Evolutionary conservation across 1,140 invertebrate genomes (phyloP).

Genomic region (Lepidurus apus): DNA sequence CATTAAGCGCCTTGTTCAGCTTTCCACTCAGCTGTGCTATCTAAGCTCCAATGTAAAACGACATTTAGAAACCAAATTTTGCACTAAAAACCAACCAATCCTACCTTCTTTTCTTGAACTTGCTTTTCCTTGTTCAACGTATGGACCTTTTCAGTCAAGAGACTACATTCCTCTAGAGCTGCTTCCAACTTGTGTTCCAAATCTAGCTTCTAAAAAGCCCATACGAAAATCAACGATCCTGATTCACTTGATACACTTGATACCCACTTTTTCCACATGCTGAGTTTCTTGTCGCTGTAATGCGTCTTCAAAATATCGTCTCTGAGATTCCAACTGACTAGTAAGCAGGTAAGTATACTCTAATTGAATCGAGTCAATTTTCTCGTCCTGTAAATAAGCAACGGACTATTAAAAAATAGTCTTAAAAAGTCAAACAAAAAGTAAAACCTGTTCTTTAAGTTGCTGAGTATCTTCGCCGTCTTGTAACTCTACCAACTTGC

Average conservation of each 20-base stretch:
- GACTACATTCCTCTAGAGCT: constrained; percentile 43
- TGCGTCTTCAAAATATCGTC: constrained; percentile 85
- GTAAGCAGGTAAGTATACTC: constrained; percentile 97
- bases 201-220: constrained; percentile 42
- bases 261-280: constrained; percentile 33
- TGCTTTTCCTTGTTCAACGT: constrained; percentile 57
- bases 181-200: constrained; percentile 44
- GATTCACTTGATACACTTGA: neutral
- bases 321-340: constrained; percentile 89
- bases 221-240: constrained; percentile 32
- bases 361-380: constrained; percentile 85
- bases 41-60: constrained; percentile 9
- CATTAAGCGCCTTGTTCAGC: constrained; percentile 53
- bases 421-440: constrained; percentile 32
- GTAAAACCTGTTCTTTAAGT: constrained; percentile 34
- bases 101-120: constrained; percentile 57
- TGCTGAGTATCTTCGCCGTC: constrained; percentile 34
- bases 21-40: constrained; percentile 40
- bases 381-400: constrained; percentile 59
- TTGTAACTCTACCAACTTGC: constrained; percentile 80
- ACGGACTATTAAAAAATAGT: neutral
- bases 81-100: neutral
- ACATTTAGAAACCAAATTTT: neutral
- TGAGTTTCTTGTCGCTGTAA: constrained; percentile 57
- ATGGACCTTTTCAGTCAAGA: constrained; percentile 42